A percentile compares a stretch with the other conserved stretches of the same genome.
Evolutionary conservation across 2,888 invertebrate species (phyloP).

Genomic region (Ephialtes manifestator): DNA sequence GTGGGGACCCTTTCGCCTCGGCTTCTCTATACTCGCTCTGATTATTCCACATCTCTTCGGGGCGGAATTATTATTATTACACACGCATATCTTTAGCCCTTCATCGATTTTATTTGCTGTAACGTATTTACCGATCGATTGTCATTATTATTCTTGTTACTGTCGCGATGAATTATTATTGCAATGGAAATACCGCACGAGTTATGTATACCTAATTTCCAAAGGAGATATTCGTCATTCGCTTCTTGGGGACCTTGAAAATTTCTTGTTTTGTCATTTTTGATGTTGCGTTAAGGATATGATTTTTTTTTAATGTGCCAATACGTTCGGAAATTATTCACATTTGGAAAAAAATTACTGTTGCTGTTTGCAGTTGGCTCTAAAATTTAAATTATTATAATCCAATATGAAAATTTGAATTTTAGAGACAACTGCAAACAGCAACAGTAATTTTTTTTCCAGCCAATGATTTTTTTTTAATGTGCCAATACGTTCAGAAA

Average conservation of each 20-base stretch:
- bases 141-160: constrained; percentile 9
- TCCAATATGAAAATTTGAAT: no score
- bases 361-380: no score
- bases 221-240: not conserved
- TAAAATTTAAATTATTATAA: no score
- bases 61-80: constrained; percentile 47
- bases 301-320: not conserved
- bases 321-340: no score
- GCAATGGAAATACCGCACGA: not conserved
- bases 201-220: not conserved
- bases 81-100: constrained; percentile 6
- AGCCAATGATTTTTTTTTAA: no score
- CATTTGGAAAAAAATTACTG: no score
- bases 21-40: constrained; percentile 22
- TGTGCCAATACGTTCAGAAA: no score
- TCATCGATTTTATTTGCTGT: constrained; percentile 24
- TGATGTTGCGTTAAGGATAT: not conserved
- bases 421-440: no score
- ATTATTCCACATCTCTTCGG: constrained; percentile 38
- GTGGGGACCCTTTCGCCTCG: not conserved
- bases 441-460: no score
- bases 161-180: constrained; percentile 11
- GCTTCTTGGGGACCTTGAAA: not conserved
- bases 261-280: not conserved
- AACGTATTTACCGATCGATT: not conserved